These are phyloP conservation scores for Schizopygopsis pylzovi DNA, from an alignment of 2,797 vertebrate species.

Conservation along the genomic window DNA sequence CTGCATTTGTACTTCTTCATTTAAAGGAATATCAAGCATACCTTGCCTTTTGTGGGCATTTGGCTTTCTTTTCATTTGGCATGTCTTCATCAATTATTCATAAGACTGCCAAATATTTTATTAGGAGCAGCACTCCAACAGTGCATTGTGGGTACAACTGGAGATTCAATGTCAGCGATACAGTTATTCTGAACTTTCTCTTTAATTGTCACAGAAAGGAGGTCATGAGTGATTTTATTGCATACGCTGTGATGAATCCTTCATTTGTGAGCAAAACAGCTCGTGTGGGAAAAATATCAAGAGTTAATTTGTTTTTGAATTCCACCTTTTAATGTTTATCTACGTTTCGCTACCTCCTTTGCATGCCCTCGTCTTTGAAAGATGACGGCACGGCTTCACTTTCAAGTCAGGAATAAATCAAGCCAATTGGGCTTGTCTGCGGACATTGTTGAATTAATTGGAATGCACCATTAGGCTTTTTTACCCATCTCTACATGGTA, in stretches of 20 bases:
- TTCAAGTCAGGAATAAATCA: conserved; percentile 83
- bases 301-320: conserved; percentile 54
- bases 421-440: conserved; percentile 76
- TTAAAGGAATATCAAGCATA: conserved; percentile 81
- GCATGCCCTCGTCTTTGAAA: conserved; percentile 65
- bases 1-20: conserved; percentile 82
- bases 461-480: conserved; percentile 80
- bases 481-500: conserved; percentile 83
- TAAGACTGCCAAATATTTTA: conserved; percentile 82
- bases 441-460: conserved; percentile 82
- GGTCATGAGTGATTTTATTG: conserved; percentile 15
- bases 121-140: conserved; percentile 76
- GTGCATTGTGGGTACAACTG: conserved; percentile 68
- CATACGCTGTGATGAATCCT: neutral
- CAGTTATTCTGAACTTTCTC: conserved; percentile 49
- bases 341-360: conserved; percentile 56
- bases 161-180: conserved; percentile 51
- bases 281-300: conserved; percentile 37
- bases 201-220: conserved; percentile 41
- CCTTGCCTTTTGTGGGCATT: conserved; percentile 76
- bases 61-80: conserved; percentile 79
- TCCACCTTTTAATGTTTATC: conserved; percentile 61
- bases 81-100: conserved; percentile 82
- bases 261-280: neutral
- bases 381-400: conserved; percentile 57